Conservation (phyloP, 2,113 vertebrate genomes). For the Malurus elegans region DNA sequence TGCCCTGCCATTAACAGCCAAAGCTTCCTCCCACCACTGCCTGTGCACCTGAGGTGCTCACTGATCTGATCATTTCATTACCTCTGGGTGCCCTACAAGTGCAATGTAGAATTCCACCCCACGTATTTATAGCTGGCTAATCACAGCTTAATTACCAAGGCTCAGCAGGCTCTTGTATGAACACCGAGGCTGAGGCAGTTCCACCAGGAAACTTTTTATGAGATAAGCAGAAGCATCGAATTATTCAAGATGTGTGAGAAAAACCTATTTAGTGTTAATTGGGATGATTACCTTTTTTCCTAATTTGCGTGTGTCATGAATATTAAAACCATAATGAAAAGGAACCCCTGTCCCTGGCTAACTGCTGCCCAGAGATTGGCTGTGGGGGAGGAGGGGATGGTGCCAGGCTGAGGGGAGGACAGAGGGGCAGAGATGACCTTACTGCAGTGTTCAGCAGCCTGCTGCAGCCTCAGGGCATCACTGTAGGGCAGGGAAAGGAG, state of each 20-base stretch:
- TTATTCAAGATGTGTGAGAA: constrained; percentile 70
- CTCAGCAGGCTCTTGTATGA: constrained; percentile 68
- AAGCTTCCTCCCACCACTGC: not conserved
- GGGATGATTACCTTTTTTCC: constrained; percentile 36
- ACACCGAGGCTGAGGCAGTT: constrained; percentile 51
- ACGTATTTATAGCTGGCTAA: constrained; percentile 71
- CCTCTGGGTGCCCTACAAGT: not conserved
- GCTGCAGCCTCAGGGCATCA: not conserved
- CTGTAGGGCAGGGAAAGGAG: not conserved
- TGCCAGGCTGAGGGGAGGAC: not conserved
- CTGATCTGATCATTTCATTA: not conserved
- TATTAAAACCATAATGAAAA: constrained; percentile 22
- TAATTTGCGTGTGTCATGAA: constrained; percentile 41
- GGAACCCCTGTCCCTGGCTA: not conserved
- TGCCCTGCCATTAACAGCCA: fast-evolving
- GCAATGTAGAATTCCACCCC: constrained; percentile 27
- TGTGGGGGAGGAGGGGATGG: not conserved
- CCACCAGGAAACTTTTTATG: constrained; percentile 75
- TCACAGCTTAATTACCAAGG: constrained; percentile 78
- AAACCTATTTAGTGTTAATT: constrained; percentile 61
- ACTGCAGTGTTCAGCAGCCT: not conserved
- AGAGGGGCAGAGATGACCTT: fast-evolving
- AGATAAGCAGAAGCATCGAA: constrained; percentile 74
- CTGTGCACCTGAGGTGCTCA: not conserved
- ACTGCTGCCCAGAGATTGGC: not conserved